Base-by-base conservation (phyloP, 2,113 vertebrate species). In the Fukomys damarensis region DNA sequence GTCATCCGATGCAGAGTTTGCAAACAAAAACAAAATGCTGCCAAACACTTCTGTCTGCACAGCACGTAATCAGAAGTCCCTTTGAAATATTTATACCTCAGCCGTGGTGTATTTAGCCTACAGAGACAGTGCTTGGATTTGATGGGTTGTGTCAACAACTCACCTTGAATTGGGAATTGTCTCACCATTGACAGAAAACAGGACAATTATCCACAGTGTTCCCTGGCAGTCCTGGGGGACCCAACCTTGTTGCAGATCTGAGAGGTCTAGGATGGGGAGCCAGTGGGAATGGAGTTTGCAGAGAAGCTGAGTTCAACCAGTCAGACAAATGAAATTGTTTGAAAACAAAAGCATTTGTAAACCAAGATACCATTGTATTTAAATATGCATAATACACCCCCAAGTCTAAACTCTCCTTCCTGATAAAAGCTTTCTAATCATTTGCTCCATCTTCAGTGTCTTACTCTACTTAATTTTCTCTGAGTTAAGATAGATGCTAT, bases 51-150 rank as follows among this genome's bases (percentile, higher is more conserved):
- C 41, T 49, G 26, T 76, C 16, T 30, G 43, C 3, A 85, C 83
- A 35, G 81, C 35, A 74, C 72, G 91, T 95, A 93, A 96, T 96
- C 96, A 98, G 97, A 81, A 88, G 77, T 65, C 46, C 74, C 56
- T 97, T 90, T 98, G 96, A 96, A 97, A 98, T 98, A 97, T 98
- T 97, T 95, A 97, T 98, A 92, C 94, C 35, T 58, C 92, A 81
- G 88, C 87, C 61, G 2, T 63, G 9, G 9, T 5, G 4, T n/a
- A 43, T 96, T 95, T 95, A 94, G 89, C 88, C 26, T 7, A 22
- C 89, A 12, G 88, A 65, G 65, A 79, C 56, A 89, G 63, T 80
- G 32, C 92, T 95, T 0, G 11, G 70, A 79, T 94, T 89, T 95
- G 98, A 98, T 97, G 96, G 94, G 94, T 81, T 81, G 89, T 96